Conservation (phyloP, 2,888 invertebrate species). For the Peribatodes rhomboidaria region DNA sequence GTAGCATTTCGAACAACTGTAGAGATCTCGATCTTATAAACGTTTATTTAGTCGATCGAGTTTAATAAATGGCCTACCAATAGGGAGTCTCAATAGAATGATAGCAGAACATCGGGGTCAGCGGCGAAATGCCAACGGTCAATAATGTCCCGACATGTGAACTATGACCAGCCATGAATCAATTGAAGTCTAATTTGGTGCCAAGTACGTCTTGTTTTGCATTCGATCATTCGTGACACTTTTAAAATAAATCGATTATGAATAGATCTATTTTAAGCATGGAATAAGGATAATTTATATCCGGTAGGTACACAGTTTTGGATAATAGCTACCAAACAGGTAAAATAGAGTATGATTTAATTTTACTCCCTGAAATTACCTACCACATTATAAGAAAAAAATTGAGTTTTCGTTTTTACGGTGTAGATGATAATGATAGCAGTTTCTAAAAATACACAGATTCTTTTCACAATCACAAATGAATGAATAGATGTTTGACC, state of each 20-base stretch:
- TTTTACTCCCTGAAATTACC: not conserved
- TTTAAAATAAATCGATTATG: conserved; percentile 1
- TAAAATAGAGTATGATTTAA: too few relatives aligned
- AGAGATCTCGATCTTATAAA: not conserved
- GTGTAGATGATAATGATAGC: not conserved
- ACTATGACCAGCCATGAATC: conserved; percentile 76
- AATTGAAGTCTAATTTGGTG: conserved; percentile 66
- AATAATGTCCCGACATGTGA: conserved; percentile 71
- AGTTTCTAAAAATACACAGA: not conserved
- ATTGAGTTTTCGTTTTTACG: not conserved
- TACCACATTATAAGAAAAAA: not conserved
- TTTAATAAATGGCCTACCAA: conserved; percentile 62
- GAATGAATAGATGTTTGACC: not conserved
- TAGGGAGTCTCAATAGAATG: conserved; percentile 71
- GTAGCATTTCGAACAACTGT: conserved; percentile 8
- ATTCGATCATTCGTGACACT: conserved; percentile 42
- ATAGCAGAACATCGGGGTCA: conserved; percentile 68
- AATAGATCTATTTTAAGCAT: conserved; percentile 31
- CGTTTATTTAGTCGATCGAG: not conserved
- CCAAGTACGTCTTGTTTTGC: conserved; percentile 55
- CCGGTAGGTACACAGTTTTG: not conserved
- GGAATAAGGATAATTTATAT: not conserved
- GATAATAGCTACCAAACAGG: not conserved
- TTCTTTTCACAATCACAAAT: not conserved
- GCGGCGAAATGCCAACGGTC: conserved; percentile 73